These are phyloP conservation scores for Eulemur rubriventer DNA, from an alignment of 2,797 vertebrate genomes.

Conservation along the genomic window DNA sequence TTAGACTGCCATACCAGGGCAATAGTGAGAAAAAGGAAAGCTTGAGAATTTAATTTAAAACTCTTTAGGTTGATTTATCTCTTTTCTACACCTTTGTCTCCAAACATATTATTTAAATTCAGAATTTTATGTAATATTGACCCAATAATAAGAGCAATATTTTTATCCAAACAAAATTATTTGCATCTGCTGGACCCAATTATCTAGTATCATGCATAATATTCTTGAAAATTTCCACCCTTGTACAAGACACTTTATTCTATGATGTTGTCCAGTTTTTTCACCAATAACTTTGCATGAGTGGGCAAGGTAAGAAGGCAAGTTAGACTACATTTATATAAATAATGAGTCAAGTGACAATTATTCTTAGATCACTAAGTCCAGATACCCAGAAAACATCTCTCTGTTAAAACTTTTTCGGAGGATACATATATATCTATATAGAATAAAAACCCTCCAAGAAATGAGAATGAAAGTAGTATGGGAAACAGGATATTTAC, in stretches of 20 bases:
- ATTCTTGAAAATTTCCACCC: not conserved
- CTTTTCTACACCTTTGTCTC: not conserved
- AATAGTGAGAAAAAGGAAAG: not conserved
- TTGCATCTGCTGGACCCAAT: not conserved
- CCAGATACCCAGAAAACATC: not conserved
- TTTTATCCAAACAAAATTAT: slow-evolving; percentile 1
- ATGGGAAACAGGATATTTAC: not conserved
- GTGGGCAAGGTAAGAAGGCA: not conserved
- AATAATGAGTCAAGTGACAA: not conserved
- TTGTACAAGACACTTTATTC: not conserved
- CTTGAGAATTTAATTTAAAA: not conserved
- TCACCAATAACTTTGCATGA: not conserved
- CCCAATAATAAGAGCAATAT: not conserved
- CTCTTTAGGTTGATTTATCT: not conserved
- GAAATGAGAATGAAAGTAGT: not conserved
- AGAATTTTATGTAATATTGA: slow-evolving; percentile 18
- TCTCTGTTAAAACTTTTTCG: not conserved
- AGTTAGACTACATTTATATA: not conserved
- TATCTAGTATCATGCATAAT: not conserved
- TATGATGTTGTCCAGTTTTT: not conserved
- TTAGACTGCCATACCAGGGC: not conserved
- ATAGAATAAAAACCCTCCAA: not conserved
- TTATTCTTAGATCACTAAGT: not conserved
- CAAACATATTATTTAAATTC: slow-evolving; percentile 3
- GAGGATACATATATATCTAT: not conserved